Base-by-base conservation (phyloP, 2,888 invertebrate species). In the Gordius sp. region DNA sequence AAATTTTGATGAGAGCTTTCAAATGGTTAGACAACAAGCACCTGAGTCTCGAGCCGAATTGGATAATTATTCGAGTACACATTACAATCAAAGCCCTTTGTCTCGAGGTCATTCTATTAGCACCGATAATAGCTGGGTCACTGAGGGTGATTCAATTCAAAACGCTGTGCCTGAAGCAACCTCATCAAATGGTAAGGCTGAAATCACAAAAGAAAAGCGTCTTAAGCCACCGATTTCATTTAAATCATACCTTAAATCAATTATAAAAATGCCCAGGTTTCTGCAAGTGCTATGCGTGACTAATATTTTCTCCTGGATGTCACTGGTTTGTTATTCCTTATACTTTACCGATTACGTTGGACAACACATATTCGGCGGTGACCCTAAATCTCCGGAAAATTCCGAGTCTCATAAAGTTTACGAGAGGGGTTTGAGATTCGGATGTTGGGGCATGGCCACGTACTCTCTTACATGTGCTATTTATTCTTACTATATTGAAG, bases 281-380 rank as follows among this genome's bases (percentile, higher is more conserved):
- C 72, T 89, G 61, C 75, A 80, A 28, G 77, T 84, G 65, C 76
- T 89, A 13, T 89, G 89, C 65, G 67, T 86, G 60, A 89, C 89
- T 16, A 89, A 89, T 72, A 74, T 89, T 33, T 89, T 89, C 70
- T 87, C 86, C 66, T 91, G 89, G 89, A 89, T 87, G 86, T 84
- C 87, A 0, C 81, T 91, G 63, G 86, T 91, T 52, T 87, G 87
- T 68, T 91, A 89, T 67, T 87, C 87, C 0, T 72, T 91, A 2
- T 89, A 87, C 69, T 89, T 91, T 68, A 91, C 89, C 0, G 87
- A 89, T 70, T 91, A 87, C 66, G 89, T 85, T 1, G 85, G 83
- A 0, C 83, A 86, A 69, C 79, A 82, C 13, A 82, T 85, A 20
- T 86, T 80, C 66, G 75, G 76, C n/a, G 85, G 85, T 0, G 76